Percentiles rank a stretch among this genome's conserved stretches.
Conservation (phyloP, 2,113 vertebrate genomes). For the Equus quagga region DNA sequence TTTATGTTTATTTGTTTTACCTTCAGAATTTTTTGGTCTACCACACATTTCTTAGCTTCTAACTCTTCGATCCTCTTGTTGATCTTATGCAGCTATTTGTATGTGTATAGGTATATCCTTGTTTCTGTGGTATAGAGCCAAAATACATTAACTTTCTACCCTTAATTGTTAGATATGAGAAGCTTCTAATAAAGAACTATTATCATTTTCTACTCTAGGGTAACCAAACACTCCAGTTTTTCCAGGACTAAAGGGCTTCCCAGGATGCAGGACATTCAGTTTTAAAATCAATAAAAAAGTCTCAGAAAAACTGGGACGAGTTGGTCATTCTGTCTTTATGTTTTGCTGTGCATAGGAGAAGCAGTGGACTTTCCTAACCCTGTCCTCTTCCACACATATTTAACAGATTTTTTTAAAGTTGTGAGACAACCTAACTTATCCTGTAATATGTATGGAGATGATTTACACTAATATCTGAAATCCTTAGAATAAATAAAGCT, state of each 20-base stretch:
- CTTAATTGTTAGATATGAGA: neutral
- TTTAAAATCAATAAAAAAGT: neutral
- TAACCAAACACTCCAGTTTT: neutral
- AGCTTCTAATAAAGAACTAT: neutral
- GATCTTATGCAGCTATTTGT: neutral
- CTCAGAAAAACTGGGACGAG: neutral
- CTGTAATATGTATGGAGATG: neutral
- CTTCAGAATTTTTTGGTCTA: neutral
- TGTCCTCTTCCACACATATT: neutral
- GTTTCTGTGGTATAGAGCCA: neutral
- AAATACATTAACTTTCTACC: neutral
- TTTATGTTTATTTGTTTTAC: neutral
- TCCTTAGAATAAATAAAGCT: neutral
- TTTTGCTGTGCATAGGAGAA: neutral
- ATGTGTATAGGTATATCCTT: neutral
- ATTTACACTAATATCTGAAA: neutral
- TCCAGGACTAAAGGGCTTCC: neutral
- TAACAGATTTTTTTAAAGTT: neutral
- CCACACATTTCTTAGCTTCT: neutral
- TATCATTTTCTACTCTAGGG: neutral
- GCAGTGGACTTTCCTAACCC: neutral
- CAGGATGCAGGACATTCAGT: neutral
- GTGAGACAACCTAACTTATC: neutral
- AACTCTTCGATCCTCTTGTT: neutral
- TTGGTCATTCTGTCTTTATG: neutral